These are phyloP conservation scores for Cheilosia pagana DNA, from an alignment of 2,888 invertebrate species.

Conservation along the genomic window DNA sequence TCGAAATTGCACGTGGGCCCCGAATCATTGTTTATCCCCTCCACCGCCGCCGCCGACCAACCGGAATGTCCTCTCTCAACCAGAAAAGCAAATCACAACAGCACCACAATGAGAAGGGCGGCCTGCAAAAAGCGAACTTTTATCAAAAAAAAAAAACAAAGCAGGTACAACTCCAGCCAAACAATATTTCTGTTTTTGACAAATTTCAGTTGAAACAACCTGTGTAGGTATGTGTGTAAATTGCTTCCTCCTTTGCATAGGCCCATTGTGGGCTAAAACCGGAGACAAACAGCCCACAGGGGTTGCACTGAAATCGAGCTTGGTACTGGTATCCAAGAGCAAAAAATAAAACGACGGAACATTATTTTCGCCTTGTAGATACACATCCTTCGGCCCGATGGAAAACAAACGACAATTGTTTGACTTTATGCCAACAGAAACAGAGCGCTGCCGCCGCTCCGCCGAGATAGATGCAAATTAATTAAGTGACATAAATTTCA, in stretches of 20 bases:
- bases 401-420: slow-evolving; percentile 50
- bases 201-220: slow-evolving; percentile 22
- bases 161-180: slow-evolving; percentile 22
- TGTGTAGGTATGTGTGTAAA: slow-evolving; percentile 32
- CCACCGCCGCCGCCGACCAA: background rate
- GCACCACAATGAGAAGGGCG: slow-evolving; percentile 1
- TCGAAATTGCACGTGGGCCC: slow-evolving; percentile 59
- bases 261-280: slow-evolving; percentile 5
- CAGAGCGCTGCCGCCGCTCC: slow-evolving; percentile 15
- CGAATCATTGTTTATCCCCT: slow-evolving; percentile 16
- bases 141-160: slow-evolving; percentile 19
- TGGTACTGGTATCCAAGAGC: slow-evolving; percentile 6
- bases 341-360: slow-evolving; percentile 20
- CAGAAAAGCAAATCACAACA: slow-evolving; percentile 37
- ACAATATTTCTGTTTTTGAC: slow-evolving; percentile 45
- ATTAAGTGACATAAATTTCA: slow-evolving; percentile 75
- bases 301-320: slow-evolving; percentile 27
- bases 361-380: slow-evolving; percentile 39
- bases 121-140: slow-evolving; percentile 48
- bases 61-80: slow-evolving; percentile 23
- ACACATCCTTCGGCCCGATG: slow-evolving; percentile 13
- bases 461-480: slow-evolving; percentile 60
- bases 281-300: slow-evolving; percentile 25
- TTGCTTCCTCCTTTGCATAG: slow-evolving; percentile 42
- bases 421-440: slow-evolving; percentile 58